Percentiles rank a stretch among this genome's conserved stretches.
These are phyloP conservation scores for Patagioenas fasciata DNA, from an alignment of 2,113 vertebrate genomes.

Conservation along the genomic window DNA sequence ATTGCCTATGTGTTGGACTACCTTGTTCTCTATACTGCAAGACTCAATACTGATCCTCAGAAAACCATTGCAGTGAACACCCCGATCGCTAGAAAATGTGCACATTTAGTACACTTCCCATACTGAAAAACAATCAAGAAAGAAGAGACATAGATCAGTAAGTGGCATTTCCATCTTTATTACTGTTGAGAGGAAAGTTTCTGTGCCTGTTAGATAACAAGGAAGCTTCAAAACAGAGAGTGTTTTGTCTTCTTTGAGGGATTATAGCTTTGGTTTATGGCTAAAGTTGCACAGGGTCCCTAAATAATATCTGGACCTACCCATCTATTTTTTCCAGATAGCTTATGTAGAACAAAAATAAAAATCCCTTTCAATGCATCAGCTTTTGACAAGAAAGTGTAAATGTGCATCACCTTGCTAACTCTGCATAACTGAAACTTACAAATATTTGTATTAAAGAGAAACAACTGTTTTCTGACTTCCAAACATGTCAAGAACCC, in stretches of 20 bases:
- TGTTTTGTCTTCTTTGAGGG: not conserved
- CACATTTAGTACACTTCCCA: not conserved
- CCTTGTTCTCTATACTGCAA: not conserved
- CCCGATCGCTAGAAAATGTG: not conserved
- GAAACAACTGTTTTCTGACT: not conserved
- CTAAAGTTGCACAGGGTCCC: not conserved
- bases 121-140: not conserved
- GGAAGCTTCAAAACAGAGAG: not conserved
- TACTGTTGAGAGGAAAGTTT: not conserved
- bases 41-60: not conserved
- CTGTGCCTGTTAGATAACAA: not conserved
- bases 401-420: not conserved
- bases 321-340: not conserved
- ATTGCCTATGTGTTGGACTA: not conserved
- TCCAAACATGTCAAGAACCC: not conserved
- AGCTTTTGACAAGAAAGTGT: not conserved
- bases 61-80: not conserved
- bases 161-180: not conserved
- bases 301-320: not conserved
- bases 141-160: not conserved
- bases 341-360: not conserved
- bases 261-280: not conserved
- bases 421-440: not conserved
- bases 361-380: not conserved
- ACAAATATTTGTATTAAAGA: not conserved